These are phyloP conservation scores for Gallinago nigripennis DNA, from an alignment of 2,797 vertebrate genomes.

Conservation along the genomic window DNA sequence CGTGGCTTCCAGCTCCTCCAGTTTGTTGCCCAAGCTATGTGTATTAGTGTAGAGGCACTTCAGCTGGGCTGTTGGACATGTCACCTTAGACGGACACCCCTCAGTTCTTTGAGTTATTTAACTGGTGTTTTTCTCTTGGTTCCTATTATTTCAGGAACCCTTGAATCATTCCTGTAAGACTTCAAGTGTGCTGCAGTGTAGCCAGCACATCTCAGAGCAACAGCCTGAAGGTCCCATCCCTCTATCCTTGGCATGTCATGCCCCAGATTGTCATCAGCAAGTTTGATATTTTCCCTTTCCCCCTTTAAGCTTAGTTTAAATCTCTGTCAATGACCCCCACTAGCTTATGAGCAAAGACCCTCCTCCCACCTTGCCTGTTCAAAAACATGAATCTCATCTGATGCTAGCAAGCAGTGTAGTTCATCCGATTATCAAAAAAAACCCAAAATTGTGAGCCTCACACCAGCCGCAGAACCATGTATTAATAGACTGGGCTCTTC, in stretches of 20 bases:
- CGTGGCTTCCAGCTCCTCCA: background rate
- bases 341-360: too few species aligned
- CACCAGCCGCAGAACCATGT: too few species aligned
- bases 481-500: background rate
- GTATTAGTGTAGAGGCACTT: too few species aligned
- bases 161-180: background rate
- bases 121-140: background rate
- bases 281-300: too few species aligned
- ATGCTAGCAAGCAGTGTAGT: too few species aligned
- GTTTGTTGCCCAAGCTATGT: too few species aligned
- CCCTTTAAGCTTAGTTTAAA: too few species aligned
- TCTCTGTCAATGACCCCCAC: background rate
- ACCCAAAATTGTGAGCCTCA: too few species aligned
- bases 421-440: too few species aligned
- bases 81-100: background rate
- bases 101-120: background rate
- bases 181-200: background rate
- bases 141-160: background rate
- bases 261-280: background rate
- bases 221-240: too few species aligned
- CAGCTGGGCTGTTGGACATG: background rate
- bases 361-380: too few species aligned
- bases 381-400: background rate
- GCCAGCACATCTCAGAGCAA: background rate
- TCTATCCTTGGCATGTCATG: background rate